Evolutionary conservation across 2,797 vertebrate species (phyloP).

Genomic region (Trachops cirrhosus): DNA sequence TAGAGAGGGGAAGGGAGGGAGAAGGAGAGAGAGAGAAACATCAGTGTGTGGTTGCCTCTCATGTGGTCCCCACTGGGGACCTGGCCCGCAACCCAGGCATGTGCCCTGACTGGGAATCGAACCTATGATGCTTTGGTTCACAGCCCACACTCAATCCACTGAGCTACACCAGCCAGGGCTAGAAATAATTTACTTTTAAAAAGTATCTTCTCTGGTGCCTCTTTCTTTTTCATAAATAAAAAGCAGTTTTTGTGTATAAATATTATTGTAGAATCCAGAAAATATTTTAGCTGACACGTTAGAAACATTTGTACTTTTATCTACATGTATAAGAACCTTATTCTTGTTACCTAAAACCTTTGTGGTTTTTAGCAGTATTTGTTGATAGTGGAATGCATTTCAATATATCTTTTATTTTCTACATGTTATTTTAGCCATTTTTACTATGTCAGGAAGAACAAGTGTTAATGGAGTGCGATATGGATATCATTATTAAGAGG

Average conservation of each 20-base stretch:
- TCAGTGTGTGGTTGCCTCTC: no score
- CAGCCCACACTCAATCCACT: no score
- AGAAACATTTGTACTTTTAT: not conserved
- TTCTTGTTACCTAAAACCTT: not conserved
- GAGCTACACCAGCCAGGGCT: no score
- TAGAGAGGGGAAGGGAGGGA: no score
- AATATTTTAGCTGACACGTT: not conserved
- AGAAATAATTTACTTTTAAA: not conserved
- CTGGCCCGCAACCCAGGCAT: no score
- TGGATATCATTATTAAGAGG: not conserved
- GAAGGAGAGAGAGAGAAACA: no score
- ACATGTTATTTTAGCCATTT: not conserved
- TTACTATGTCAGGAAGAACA: not conserved
- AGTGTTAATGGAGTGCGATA: not conserved
- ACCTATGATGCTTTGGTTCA: no score
- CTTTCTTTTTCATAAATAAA: not conserved
- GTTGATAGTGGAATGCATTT: not conserved
- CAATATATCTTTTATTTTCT: not conserved
- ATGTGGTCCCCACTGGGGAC: no score
- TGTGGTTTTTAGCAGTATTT: not conserved
- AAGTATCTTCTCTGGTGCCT: not conserved
- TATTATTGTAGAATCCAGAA: not conserved
- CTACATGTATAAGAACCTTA: not conserved
- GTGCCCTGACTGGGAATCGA: no score
- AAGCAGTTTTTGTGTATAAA: not conserved